phyloP scores from a whole-genome alignment of 1,140 invertebrate species.

The Maniola jurtina region DNA sequence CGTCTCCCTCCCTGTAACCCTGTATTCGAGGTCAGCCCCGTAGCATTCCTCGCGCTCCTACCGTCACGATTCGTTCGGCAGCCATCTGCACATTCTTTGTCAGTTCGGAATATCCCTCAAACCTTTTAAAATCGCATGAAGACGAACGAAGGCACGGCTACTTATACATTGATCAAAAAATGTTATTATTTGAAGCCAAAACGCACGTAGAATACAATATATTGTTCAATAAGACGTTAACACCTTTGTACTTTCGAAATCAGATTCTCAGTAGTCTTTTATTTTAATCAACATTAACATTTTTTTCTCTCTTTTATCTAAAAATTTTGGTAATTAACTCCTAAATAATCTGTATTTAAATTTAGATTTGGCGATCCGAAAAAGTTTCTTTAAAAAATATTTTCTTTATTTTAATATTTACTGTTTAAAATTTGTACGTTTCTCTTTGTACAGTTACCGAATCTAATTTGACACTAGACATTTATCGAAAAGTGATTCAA shows the following conservation, averaged over 20 bases:
- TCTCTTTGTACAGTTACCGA: constrained; percentile 76
- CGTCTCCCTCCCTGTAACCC: constrained; percentile 11
- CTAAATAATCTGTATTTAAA: constrained; percentile 76
- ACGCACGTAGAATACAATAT: constrained; percentile 71
- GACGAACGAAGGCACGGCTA: constrained; percentile 76
- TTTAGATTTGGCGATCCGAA: constrained; percentile 77
- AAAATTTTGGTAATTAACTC: constrained; percentile 66
- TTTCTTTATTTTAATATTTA: constrained; percentile 70
- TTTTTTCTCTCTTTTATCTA: constrained; percentile 62
- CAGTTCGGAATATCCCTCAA: constrained; percentile 49
- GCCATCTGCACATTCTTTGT: constrained; percentile 40
- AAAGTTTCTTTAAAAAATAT: constrained; percentile 77
- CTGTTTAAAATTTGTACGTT: constrained; percentile 78
- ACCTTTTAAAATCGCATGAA: constrained; percentile 54
- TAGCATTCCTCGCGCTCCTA: not conserved
- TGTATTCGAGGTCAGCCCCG: constrained; percentile 24
- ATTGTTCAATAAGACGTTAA: constrained; percentile 67
- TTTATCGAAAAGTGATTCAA: constrained; percentile 68
- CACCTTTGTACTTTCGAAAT: constrained; percentile 75
- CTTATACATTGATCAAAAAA: constrained; percentile 66
- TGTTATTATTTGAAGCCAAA: constrained; percentile 64
- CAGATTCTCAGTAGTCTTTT: constrained; percentile 76
- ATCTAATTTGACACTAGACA: constrained; percentile 78
- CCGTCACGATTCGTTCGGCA: constrained; percentile 37
- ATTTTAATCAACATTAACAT: constrained; percentile 70